phyloP scores from a whole-genome alignment of 2,888 invertebrate genomes.

The Periphyllus acericola region DNA sequence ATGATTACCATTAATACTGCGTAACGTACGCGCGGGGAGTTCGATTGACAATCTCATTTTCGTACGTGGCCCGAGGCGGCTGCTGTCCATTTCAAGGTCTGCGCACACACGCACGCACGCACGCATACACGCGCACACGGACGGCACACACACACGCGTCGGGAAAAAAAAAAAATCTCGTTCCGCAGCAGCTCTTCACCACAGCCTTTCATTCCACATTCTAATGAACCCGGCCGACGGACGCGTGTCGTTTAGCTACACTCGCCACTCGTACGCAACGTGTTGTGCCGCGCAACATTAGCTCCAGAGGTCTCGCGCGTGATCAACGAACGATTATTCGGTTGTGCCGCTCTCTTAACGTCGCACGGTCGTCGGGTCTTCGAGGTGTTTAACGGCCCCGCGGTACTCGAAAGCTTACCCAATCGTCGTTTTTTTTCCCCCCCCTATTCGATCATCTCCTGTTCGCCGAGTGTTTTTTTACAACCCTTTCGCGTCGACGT shows the following conservation, averaged over 20 bases:
- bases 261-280: background rate
- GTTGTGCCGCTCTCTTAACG: background rate
- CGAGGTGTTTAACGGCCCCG: no score
- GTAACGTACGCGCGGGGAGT: background rate
- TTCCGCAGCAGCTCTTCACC: slow-evolving; percentile 58
- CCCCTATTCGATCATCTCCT: no score
- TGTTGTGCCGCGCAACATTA: background rate
- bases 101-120: slow-evolving; percentile 20
- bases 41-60: slow-evolving; percentile 59
- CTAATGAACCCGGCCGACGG: slow-evolving; percentile 53
- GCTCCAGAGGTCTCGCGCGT: background rate
- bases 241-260: slow-evolving; percentile 51
- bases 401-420: no score
- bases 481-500: background rate
- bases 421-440: no score
- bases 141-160: background rate
- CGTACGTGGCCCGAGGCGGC: slow-evolving; percentile 54
- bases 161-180: slow-evolving; percentile 43
- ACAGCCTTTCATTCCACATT: slow-evolving; percentile 58
- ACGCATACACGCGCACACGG: background rate
- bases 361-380: no score
- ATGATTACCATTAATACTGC: background rate
- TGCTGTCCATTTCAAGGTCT: slow-evolving; percentile 61
- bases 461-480: background rate
- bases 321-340: background rate